Percentiles rank a stretch among this genome's conserved stretches.
These are phyloP conservation scores for Magallana gigas DNA, from an alignment of 1,140 invertebrate genomes.

Conservation along the genomic window DNA sequence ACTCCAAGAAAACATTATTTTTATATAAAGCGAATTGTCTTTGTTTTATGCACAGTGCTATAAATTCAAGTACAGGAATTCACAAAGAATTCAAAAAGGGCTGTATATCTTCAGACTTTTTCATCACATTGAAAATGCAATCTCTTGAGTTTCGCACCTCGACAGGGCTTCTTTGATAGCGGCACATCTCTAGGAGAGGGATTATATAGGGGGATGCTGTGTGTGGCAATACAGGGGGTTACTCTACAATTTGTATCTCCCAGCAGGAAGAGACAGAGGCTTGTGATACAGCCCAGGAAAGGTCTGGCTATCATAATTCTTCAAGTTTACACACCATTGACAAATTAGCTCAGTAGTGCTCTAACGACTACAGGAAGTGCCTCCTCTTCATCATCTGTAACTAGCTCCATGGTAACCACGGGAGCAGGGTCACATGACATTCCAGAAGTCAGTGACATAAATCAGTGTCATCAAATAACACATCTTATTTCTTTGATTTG, in stretches of 20 bases:
- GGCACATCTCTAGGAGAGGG: conserved; percentile 13
- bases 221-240: conserved; percentile 32
- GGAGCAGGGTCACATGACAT: conserved; percentile 3
- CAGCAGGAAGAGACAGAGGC: conserved; percentile 39
- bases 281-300: conserved; percentile 32
- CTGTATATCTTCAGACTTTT: conserved; percentile 36
- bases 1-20: neutral
- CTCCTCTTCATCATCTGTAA: conserved; percentile 38
- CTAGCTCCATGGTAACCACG: conserved; percentile 36
- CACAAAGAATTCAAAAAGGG: conserved; percentile 22
- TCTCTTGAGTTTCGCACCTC: conserved; percentile 36
- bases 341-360: conserved; percentile 57
- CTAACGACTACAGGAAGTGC: conserved; percentile 39
- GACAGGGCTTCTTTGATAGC: conserved; percentile 31
- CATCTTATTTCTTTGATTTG: neutral
- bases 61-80: conserved; percentile 24
- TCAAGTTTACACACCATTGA: conserved; percentile 46
- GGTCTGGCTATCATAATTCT: conserved; percentile 35
- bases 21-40: neutral
- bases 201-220: conserved; percentile 5
- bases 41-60: conserved; percentile 26
- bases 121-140: conserved; percentile 38
- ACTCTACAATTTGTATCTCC: conserved; percentile 40
- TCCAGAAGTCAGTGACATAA: neutral
- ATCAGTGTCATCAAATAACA: neutral